Conservation (phyloP, 2,113 vertebrate genomes). For the Camelus bactrianus region DNA sequence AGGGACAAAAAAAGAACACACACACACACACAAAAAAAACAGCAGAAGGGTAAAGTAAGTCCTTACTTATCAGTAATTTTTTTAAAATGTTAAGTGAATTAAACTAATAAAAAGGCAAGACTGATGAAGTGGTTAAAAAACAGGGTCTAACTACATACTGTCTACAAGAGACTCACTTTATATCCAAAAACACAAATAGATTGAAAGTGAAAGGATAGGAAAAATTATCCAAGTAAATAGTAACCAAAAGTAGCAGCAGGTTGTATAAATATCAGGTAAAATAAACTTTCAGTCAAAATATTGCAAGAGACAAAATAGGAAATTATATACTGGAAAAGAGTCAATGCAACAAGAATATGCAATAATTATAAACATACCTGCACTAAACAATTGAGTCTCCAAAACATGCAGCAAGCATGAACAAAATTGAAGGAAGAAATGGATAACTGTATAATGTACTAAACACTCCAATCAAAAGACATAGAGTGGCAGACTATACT, state of each 20-base stretch:
- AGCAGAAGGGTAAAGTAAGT: background rate
- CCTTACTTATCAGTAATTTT: background rate
- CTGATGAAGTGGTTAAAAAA: background rate
- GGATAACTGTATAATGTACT: background rate
- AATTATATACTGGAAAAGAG: background rate
- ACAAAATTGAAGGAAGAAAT: conserved; percentile 13
- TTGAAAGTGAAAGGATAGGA: background rate
- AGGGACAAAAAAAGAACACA: background rate
- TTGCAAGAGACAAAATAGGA: background rate
- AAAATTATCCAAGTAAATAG: background rate
- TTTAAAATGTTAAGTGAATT: background rate
- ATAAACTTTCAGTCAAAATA: background rate
- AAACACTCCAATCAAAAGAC: too few relatives aligned
- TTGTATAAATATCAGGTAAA: background rate
- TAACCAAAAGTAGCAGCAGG: background rate
- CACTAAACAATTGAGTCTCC: background rate
- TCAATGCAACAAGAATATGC: background rate
- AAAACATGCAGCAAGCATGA: background rate
- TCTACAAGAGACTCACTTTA: background rate
- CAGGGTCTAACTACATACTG: background rate
- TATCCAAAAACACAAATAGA: background rate
- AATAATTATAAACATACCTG: background rate
- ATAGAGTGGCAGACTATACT: too few relatives aligned
- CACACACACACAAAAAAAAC: background rate
- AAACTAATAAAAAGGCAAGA: background rate